These are phyloP conservation scores for Acrocephalus scirpaceus DNA, from an alignment of 2,797 vertebrate genomes.

Conservation along the genomic window DNA sequence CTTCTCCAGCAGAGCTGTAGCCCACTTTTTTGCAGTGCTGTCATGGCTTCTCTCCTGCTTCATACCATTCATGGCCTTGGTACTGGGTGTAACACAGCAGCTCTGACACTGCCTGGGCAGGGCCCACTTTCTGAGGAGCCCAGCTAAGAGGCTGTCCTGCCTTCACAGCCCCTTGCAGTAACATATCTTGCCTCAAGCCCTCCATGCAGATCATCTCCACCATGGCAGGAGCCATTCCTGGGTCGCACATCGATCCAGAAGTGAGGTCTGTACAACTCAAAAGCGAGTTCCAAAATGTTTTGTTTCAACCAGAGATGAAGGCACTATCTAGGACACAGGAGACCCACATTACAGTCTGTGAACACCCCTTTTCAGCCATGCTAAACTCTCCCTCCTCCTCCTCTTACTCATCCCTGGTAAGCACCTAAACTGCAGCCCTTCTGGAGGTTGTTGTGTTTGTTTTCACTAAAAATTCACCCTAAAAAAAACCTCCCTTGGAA, in stretches of 20 bases:
- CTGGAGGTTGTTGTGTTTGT: not conserved
- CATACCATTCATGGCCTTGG: accelerated
- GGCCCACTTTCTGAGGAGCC: not conserved
- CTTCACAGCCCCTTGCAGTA: not conserved
- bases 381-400: not conserved
- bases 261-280: not conserved
- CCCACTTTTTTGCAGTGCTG: not conserved
- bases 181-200: accelerated
- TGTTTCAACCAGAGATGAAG: not conserved
- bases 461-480: not conserved
- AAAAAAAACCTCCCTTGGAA: not conserved
- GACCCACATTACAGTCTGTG: accelerated
- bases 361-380: not conserved
- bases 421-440: not conserved
- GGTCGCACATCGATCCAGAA: not conserved
- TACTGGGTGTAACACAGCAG: not conserved
- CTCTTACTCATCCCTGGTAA: not conserved
- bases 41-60: not conserved
- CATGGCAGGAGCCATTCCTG: not conserved
- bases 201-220: not conserved
- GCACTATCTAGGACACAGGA: not conserved
- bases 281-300: not conserved
- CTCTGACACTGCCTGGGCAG: not conserved
- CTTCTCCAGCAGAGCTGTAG: not conserved
- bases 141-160: not conserved